These are phyloP conservation scores for Papilio glaucus DNA, from an alignment of 1,140 invertebrate genomes.

Conservation along the genomic window DNA sequence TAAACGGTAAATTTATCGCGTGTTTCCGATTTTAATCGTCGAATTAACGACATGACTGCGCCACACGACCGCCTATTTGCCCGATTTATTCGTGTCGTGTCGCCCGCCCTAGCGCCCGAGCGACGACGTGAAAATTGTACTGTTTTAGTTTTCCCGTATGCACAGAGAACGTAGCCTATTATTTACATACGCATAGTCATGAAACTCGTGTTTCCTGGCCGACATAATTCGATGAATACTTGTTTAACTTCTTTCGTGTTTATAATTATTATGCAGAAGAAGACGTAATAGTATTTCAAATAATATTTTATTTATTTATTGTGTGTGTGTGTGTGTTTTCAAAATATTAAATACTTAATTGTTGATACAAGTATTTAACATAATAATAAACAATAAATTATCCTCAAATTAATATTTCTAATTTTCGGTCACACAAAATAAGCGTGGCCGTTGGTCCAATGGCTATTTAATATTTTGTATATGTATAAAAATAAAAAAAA, in stretches of 20 bases:
- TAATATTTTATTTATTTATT: background rate
- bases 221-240: background rate
- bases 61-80: slow-evolving; percentile 56
- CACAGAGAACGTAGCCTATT: slow-evolving; percentile 19
- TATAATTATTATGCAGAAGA: slow-evolving; percentile 2
- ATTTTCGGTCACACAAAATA: too few relatives aligned
- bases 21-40: slow-evolving; percentile 79
- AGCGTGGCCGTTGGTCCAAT: too few relatives aligned
- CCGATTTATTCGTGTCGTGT: slow-evolving; percentile 62
- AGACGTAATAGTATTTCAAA: background rate
- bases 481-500: too few relatives aligned
- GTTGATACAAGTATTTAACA: too few relatives aligned
- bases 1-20: slow-evolving; percentile 74
- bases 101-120: slow-evolving; percentile 40
- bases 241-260: slow-evolving; percentile 2
- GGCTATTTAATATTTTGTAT: too few relatives aligned
- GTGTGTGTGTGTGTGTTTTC: too few relatives aligned
- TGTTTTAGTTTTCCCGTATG: slow-evolving; percentile 41
- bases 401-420: too few relatives aligned
- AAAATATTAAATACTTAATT: too few relatives aligned
- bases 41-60: slow-evolving; percentile 69
- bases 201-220: slow-evolving; percentile 3
- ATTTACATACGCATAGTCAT: slow-evolving; percentile 27
- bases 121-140: slow-evolving; percentile 43
- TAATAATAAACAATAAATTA: too few relatives aligned